Percentiles rank a stretch among this genome's conserved stretches.
Conservation (phyloP, 2,797 vertebrate genomes). For the Takifugu rubripes region DNA sequence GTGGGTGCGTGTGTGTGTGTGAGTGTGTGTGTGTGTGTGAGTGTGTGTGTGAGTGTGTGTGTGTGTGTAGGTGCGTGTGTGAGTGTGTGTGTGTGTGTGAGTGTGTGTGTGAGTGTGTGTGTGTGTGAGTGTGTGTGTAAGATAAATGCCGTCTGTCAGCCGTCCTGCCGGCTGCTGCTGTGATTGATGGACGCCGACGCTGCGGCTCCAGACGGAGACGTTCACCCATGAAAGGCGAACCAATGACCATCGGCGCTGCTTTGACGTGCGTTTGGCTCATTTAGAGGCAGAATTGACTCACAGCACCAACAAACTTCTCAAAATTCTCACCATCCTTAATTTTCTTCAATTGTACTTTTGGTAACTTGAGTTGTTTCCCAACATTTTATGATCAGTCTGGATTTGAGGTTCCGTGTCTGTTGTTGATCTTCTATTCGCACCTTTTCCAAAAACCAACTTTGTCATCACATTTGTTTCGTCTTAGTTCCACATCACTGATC, state of each 20-base stretch:
- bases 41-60: neutral
- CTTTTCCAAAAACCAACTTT: too few species aligned
- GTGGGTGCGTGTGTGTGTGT: conserved; percentile 13
- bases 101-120: neutral
- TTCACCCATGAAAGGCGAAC: conserved; percentile 70
- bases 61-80: neutral
- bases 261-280: conserved; percentile 7
- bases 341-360: neutral
- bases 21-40: conserved; percentile 24
- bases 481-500: too few species aligned
- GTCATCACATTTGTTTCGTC: too few species aligned
- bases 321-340: too few species aligned
- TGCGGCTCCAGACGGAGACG: conserved; percentile 30
- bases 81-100: neutral
- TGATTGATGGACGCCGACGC: conserved; percentile 62
- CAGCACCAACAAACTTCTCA: too few species aligned
- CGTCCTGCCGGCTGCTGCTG: conserved; percentile 58
- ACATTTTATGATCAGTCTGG: neutral
- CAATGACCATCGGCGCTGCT: conserved; percentile 35
- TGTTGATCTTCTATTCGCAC: neutral
- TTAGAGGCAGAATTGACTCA: too few species aligned
- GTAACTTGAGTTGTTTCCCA: neutral
- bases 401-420: neutral
- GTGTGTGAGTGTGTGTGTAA: conserved; percentile 16
- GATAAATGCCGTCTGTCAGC: conserved; percentile 62